Conservation (phyloP, 2,797 vertebrate species). For the Anniella stebbinsi region DNA sequence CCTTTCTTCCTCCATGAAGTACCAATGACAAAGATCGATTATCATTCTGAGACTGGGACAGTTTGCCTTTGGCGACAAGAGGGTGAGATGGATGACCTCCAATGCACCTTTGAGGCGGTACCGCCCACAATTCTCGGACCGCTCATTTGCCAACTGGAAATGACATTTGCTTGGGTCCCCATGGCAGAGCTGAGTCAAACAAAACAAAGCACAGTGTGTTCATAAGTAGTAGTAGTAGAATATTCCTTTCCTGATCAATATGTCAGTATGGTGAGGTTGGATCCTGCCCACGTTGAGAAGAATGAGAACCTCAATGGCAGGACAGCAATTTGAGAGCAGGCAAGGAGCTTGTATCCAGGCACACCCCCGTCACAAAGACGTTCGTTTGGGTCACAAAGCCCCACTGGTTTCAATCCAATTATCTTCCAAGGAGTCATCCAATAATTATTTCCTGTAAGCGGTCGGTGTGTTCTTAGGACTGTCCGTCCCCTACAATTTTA, state of each 20-base stretch:
- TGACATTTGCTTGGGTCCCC: too few species aligned
- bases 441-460: neutral
- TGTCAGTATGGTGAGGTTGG: too few species aligned
- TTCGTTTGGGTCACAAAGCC: neutral
- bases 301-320: neutral
- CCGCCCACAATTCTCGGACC: neutral
- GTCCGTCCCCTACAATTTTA: neutral
- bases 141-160: neutral
- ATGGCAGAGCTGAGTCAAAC: neutral
- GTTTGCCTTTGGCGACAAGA: neutral
- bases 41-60: too few species aligned
- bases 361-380: neutral
- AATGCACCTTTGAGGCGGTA: too few species aligned
- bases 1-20: neutral
- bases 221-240: too few species aligned
- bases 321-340: neutral
- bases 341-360: neutral
- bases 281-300: neutral
- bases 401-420: neutral
- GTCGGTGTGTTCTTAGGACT: neutral
- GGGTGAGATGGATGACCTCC: neutral
- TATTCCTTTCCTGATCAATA: neutral
- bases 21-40: neutral
- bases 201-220: neutral
- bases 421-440: neutral